phyloP scores from a whole-genome alignment of 2,113 vertebrate genomes.

The Hemiprocne comata region DNA sequence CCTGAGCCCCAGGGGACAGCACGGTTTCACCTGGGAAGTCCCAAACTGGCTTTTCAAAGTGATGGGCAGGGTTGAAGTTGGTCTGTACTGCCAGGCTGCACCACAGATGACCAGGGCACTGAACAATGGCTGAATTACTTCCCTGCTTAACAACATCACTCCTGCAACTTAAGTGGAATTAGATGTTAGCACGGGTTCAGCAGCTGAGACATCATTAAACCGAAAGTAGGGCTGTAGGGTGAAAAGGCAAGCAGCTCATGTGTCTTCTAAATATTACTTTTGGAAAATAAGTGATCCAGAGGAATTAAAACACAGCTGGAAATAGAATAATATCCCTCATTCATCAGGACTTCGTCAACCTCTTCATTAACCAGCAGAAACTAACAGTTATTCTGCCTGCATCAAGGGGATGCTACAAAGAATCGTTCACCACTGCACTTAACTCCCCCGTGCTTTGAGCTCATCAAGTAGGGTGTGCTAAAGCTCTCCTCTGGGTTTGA shows the following conservation, averaged over 20 bases:
- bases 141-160: not conserved
- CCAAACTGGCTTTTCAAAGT: not conserved
- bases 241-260: not conserved
- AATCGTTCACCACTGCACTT: not conserved
- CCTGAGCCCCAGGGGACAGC: not conserved
- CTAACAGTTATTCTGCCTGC: not conserved
- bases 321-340: not conserved
- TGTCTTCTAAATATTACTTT: not conserved
- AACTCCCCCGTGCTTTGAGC: too few species aligned
- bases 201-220: not conserved
- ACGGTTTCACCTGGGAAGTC: fast-evolving
- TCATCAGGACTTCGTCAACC: fast-evolving
- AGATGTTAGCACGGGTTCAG: not conserved
- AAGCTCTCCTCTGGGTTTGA: fast-evolving
- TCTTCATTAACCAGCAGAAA: not conserved
- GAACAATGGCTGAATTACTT: not conserved
- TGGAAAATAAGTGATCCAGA: not conserved
- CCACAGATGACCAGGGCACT: not conserved
- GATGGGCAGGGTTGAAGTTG: fast-evolving
- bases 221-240: not conserved
- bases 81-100: not conserved
- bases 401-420: not conserved
- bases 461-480: fast-evolving
- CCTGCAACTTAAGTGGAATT: not conserved
- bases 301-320: not conserved